Evolutionary conservation across 37 sponge, comb jelly and placozoan genomes (phyloP).

Genomic region (Halisarca cf. caerulea): DNA sequence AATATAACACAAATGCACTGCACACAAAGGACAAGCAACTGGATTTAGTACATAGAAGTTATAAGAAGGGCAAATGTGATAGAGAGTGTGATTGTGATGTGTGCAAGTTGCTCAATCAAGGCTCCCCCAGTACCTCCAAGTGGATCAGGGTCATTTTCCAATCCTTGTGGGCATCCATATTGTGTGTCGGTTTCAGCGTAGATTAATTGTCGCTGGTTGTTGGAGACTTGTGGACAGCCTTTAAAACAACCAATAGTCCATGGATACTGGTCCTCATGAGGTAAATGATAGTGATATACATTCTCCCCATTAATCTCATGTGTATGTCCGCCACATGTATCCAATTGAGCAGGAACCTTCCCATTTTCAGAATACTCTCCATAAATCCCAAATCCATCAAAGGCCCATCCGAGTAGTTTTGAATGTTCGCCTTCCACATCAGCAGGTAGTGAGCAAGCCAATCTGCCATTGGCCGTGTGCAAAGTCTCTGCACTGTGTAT

Average conservation of each 20-base stretch:
- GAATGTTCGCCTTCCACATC: constrained; percentile 65
- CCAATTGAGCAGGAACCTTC: constrained; percentile 54
- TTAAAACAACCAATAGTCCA: constrained; percentile 79
- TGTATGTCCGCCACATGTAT: constrained; percentile 69
- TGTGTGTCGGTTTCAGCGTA: too few relatives aligned
- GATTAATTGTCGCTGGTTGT: constrained; percentile 40
- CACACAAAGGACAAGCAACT: too few relatives aligned
- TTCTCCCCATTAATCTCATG: constrained; percentile 58
- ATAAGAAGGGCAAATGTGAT: too few relatives aligned
- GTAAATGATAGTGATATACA: constrained; percentile 69
- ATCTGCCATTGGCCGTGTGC: neutral
- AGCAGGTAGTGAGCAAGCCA: constrained; percentile 40
- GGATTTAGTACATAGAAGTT: too few relatives aligned
- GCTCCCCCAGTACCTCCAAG: too few relatives aligned
- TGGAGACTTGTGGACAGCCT: constrained; percentile 61
- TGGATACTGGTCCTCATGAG: constrained; percentile 54
- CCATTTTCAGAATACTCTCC: constrained; percentile 61
- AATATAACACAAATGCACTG: too few relatives aligned
- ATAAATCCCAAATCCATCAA: constrained; percentile 74
- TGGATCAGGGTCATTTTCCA: too few relatives aligned
- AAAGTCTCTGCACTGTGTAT: constrained; percentile 52
- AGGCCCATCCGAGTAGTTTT: constrained; percentile 61
- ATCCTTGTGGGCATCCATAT: too few relatives aligned
- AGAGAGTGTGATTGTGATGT: too few relatives aligned
- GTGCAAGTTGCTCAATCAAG: too few relatives aligned